Conservation (phyloP, 1,140 invertebrate genomes). For the Batillaria attramentaria region DNA sequence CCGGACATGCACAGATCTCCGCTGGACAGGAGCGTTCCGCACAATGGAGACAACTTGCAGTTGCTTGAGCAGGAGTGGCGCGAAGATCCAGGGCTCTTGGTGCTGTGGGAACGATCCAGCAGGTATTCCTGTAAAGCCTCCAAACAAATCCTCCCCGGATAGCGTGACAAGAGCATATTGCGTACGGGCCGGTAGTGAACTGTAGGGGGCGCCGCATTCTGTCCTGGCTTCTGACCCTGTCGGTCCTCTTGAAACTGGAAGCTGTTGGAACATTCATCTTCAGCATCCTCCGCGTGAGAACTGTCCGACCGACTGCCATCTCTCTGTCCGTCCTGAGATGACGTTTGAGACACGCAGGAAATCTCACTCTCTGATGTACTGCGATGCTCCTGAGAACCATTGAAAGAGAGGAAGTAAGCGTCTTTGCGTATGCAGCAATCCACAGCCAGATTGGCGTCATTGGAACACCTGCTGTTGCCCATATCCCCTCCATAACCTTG, state of each 20-base stretch:
- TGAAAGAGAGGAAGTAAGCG: constrained; percentile 65
- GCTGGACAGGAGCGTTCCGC: constrained; percentile 41
- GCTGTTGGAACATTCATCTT: constrained; percentile 62
- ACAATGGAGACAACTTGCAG: constrained; percentile 43
- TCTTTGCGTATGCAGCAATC: constrained; percentile 64
- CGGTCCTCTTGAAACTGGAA: constrained; percentile 59
- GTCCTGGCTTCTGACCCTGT: not conserved
- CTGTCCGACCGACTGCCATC: constrained; percentile 43
- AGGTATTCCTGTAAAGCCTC: constrained; percentile 43
- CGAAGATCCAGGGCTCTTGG: constrained; percentile 12
- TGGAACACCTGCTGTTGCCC: constrained; percentile 48
- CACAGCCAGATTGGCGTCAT: constrained; percentile 53
- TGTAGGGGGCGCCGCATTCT: not conserved
- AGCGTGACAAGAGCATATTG: constrained; percentile 29
- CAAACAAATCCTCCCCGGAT: constrained; percentile 36
- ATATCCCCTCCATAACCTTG: constrained; percentile 42
- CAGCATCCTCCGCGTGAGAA: constrained; percentile 50
- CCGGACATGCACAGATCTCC: constrained; percentile 36
- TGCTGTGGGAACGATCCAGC: constrained; percentile 29
- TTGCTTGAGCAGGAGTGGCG: constrained; percentile 34
- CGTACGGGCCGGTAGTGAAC: not conserved
- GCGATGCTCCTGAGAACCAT: constrained; percentile 47
- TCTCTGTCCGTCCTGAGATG: constrained; percentile 43
- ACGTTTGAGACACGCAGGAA: constrained; percentile 51
- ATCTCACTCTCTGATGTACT: constrained; percentile 56